Evolutionary conservation across 1,140 invertebrate genomes (phyloP).

Genomic region (Homarus americanus): DNA sequence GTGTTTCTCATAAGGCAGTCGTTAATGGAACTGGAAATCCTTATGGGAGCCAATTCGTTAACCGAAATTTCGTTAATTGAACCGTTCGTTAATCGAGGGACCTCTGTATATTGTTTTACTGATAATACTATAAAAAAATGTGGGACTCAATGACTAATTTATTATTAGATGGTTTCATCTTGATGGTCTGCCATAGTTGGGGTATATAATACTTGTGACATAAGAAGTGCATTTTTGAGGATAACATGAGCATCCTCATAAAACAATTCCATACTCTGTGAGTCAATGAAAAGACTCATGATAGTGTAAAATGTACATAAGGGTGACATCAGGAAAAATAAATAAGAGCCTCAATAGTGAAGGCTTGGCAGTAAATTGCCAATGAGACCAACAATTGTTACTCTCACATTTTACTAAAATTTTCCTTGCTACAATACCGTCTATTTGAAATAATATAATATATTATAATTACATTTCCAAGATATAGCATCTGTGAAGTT

Average conservation of each 20-base stretch:
- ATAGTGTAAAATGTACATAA: constrained; percentile 29
- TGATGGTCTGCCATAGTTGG: constrained; percentile 15
- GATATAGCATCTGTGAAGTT: constrained; percentile 1
- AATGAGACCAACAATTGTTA: constrained; percentile 39
- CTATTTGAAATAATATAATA: constrained; percentile 22
- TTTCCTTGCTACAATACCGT: constrained; percentile 6
- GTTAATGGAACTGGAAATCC: no score
- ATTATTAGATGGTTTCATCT: constrained; percentile 17
- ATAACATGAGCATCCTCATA: constrained; percentile 18
- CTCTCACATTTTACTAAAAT: constrained; percentile 16
- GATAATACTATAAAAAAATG: constrained; percentile 4
- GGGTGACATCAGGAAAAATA: constrained; percentile 50
- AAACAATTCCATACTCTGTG: constrained; percentile 19
- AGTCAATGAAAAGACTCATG: constrained; percentile 35
- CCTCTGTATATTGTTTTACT: not conserved
- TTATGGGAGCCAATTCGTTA: no score
- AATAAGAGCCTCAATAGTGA: constrained; percentile 53
- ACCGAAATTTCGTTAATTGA: no score
- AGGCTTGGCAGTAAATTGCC: constrained; percentile 40
- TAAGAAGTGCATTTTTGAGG: not conserved
- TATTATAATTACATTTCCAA: constrained; percentile 24
- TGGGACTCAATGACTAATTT: constrained; percentile 8
- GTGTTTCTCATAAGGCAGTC: no score
- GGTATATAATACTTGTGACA: constrained; percentile 22
- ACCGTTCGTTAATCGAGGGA: no score